phyloP scores from a whole-genome alignment of 92 coral and sea anemone genomes.

The Zoanthus gigantus region DNA sequence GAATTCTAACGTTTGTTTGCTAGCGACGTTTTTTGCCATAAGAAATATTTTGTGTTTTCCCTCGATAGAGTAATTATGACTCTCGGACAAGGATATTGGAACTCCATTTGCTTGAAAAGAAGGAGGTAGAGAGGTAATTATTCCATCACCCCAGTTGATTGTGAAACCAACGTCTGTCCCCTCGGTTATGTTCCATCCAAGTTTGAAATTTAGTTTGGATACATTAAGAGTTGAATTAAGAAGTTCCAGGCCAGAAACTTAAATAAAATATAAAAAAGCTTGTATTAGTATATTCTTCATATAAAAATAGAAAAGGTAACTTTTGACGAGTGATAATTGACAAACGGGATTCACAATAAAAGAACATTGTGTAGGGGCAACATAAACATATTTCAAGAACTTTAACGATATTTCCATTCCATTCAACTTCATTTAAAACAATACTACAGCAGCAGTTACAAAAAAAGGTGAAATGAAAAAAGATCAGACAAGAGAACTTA shows the following conservation, averaged over 20 bases:
- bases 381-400: too few species aligned
- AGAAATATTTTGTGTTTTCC: not conserved
- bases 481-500: too few species aligned
- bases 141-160: slow-evolving; percentile 33
- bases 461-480: too few species aligned
- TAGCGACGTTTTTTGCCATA: not conserved
- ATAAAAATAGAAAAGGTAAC: too few species aligned
- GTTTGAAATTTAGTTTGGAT: not conserved
- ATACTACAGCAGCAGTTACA: too few species aligned
- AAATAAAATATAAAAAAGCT: not conserved
- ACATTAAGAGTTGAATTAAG: not conserved
- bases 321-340: too few species aligned
- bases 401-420: too few species aligned
- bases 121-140: not conserved
- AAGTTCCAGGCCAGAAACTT: slow-evolving; percentile 30
- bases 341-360: too few species aligned
- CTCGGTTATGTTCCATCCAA: not conserved
- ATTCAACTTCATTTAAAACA: too few species aligned
- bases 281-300: too few species aligned
- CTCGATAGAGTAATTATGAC: not conserved
- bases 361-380: too few species aligned
- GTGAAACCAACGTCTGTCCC: slow-evolving; percentile 39
- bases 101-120: not conserved
- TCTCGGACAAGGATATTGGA: not conserved
- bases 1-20: not conserved